Conservation (phyloP, 2,113 vertebrate genomes). For the Ceuthmochares aereus region DNA sequence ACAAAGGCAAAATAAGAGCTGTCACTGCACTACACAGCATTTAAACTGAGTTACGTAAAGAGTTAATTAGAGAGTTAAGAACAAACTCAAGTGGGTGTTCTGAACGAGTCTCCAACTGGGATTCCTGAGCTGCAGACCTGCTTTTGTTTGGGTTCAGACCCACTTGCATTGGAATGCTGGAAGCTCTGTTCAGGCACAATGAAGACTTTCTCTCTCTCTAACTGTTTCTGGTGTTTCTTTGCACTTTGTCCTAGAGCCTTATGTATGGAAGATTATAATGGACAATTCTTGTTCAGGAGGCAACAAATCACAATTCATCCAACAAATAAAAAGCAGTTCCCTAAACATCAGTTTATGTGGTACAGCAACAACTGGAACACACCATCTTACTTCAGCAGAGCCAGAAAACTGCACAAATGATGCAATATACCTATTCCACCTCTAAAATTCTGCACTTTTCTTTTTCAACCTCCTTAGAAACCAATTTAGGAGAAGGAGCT, state of each 20-base stretch:
- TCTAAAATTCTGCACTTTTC: neutral
- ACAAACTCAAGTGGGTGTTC: constrained; percentile 27
- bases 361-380: neutral
- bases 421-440: neutral
- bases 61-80: neutral
- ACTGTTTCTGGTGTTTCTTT: neutral
- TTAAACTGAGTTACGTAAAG: neutral
- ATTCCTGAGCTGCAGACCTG: constrained; percentile 26
- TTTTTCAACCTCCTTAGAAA: neutral
- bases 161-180: constrained; percentile 21
- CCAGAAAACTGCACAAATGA: neutral
- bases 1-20: neutral
- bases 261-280: neutral
- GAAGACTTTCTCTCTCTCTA: constrained; percentile 11
- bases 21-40: neutral
- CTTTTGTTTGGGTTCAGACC: constrained; percentile 41
- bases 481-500: neutral
- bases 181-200: constrained; percentile 12
- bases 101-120: neutral
- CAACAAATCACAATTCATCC: neutral
- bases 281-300: neutral
- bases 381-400: too few relatives aligned
- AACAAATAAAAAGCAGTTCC: neutral
- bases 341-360: neutral
- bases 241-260: neutral